A percentile compares a stretch with the other conserved stretches of the same genome.
Evolutionary conservation across 2,888 invertebrate species (phyloP).

Genomic region (Nudaria mundana): DNA sequence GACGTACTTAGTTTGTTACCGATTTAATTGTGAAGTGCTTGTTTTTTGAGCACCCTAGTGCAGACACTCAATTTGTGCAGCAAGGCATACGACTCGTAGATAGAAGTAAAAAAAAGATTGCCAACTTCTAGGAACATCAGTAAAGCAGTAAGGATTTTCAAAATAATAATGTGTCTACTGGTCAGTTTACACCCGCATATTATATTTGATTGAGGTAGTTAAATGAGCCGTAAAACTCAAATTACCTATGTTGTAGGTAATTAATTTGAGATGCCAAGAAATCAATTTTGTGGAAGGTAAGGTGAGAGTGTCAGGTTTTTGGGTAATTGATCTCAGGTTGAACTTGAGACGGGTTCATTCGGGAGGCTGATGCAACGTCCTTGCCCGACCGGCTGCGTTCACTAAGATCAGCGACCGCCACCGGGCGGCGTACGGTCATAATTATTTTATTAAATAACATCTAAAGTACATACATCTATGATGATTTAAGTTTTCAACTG

Average conservation of each 20-base stretch:
- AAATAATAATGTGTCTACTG: too few species aligned
- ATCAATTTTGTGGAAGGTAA: not conserved
- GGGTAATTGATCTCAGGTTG: slow-evolving; percentile 30
- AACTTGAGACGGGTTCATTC: slow-evolving; percentile 34
- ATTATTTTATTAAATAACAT: slow-evolving; percentile 7
- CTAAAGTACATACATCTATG: not conserved
- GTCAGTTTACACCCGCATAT: too few species aligned
- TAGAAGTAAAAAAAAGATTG: too few species aligned
- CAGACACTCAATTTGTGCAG: too few species aligned
- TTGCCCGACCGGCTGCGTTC: slow-evolving; percentile 23
- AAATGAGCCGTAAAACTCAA: too few species aligned
- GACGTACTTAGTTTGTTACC: slow-evolving; percentile 9
- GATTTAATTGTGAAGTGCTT: slow-evolving; percentile 7
- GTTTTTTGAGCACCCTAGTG: too few species aligned
- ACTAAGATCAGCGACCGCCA: slow-evolving; percentile 29
- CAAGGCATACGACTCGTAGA: too few species aligned
- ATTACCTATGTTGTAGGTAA: too few species aligned
- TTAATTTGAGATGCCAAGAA: too few species aligned
- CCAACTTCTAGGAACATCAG: too few species aligned
- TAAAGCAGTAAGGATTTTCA: too few species aligned
- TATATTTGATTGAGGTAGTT: too few species aligned
- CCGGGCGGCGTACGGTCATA: not conserved
- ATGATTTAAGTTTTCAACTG: slow-evolving; percentile 1
- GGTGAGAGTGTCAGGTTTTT: slow-evolving; percentile 1
- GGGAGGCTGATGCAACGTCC: slow-evolving; percentile 33